Evolutionary conservation across 2,888 invertebrate species (phyloP).

Genomic region (Pristionchus japonicus): DNA sequence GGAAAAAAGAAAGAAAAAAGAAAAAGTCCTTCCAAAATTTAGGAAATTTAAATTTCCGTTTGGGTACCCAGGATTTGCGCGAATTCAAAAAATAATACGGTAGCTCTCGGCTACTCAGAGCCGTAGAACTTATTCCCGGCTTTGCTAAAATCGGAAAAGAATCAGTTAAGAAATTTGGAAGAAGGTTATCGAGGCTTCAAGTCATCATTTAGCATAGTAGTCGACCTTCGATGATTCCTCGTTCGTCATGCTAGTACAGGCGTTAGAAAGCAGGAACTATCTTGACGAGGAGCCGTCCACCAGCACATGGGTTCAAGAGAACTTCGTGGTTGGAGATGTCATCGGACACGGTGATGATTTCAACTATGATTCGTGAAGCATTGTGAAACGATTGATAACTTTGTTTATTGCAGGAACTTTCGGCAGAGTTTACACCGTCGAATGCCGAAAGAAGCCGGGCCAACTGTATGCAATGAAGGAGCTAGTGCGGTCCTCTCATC

Average conservation of each 20-base stretch:
- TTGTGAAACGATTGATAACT: background rate
- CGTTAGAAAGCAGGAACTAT: slow-evolving; percentile 14
- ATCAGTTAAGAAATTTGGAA: background rate
- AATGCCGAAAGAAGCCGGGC: slow-evolving; percentile 48
- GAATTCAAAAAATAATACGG: background rate
- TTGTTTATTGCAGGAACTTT: slow-evolving; percentile 53
- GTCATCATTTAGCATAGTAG: background rate
- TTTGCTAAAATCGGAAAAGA: too few species aligned
- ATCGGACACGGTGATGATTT: slow-evolving; percentile 52
- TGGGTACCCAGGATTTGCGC: background rate
- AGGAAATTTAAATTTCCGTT: background rate
- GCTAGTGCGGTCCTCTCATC: slow-evolving; percentile 51
- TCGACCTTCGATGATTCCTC: background rate
- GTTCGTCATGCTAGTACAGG: slow-evolving; percentile 35
- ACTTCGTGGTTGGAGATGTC: slow-evolving; percentile 56
- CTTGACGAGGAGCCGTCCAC: slow-evolving; percentile 49
- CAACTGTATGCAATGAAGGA: slow-evolving; percentile 56
- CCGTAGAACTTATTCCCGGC: too few species aligned
- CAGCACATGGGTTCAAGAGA: slow-evolving; percentile 55
- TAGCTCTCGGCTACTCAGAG: too few species aligned
- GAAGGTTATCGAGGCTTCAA: background rate
- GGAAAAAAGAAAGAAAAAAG: background rate
- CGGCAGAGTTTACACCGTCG: slow-evolving; percentile 58
- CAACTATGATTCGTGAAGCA: background rate
- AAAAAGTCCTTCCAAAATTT: slow-evolving; percentile 18